Evolutionary conservation across 2,113 vertebrate genomes (phyloP).

Genomic region (Scytalopus superciliaris): DNA sequence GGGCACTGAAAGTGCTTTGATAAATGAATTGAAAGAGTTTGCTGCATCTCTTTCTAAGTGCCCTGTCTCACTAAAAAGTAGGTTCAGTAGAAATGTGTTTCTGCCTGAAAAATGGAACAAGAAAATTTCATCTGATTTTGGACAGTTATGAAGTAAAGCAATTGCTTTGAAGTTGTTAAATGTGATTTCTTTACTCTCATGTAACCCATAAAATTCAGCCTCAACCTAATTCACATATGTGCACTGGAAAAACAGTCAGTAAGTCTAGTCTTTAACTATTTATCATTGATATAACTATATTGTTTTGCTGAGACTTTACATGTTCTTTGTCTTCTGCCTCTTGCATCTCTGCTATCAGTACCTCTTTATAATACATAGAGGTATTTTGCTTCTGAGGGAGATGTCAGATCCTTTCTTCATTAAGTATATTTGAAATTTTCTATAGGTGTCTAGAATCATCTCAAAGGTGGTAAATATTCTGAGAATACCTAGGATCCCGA

Average conservation of each 20-base stretch:
- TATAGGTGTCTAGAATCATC: background rate
- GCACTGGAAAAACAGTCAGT: background rate
- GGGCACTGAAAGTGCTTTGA: constrained; percentile 12
- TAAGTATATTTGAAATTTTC: background rate
- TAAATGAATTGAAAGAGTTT: constrained; percentile 53
- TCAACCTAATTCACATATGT: background rate
- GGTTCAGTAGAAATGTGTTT: background rate
- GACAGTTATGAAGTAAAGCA: constrained; percentile 7
- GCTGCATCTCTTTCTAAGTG: background rate
- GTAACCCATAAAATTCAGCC: background rate
- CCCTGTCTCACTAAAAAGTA: background rate
- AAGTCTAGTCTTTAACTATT: background rate
- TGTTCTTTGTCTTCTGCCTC: background rate
- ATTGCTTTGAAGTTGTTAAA: background rate
- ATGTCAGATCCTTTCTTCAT: background rate
- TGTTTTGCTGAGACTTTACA: background rate
- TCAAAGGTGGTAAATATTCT: background rate
- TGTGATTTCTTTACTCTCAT: background rate
- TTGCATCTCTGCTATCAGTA: background rate
- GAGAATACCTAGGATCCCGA: background rate
- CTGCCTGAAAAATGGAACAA: constrained; percentile 7
- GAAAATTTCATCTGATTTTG: constrained; percentile 19
- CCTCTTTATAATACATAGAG: background rate
- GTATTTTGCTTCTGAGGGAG: background rate
- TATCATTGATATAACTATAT: background rate